Evolutionary conservation across 2,888 invertebrate genomes (phyloP), one percentile per base, ranked within the genome.

Genomic region (Lamproptera curius): DNA sequence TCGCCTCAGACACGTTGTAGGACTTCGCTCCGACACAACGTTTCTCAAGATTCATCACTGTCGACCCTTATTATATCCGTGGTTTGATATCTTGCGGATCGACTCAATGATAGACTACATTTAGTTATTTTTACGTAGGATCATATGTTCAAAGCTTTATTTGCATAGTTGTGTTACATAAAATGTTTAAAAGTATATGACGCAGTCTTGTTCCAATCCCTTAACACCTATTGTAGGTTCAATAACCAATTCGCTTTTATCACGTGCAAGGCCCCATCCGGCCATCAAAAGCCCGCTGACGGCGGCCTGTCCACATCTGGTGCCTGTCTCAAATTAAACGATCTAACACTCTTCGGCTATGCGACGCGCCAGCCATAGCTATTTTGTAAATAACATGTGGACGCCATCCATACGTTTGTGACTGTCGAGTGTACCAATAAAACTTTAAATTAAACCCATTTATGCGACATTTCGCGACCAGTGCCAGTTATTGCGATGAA

Each of bases 281-380:
- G 77, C 70, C 75, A 73, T 80, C 79, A 76, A 73, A 70, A 61
- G 62, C 58, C 54, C 57, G 62, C 57, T 62, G 71, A 63, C 70
- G 73, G 64, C 82, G 71, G 75, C 66, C 67, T 78, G 83, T 74
- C 79, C 70, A 73, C 82, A 82, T 82, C 80, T 82, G 81, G 73
- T 82, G 43, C 49, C 39, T 49, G 76, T 73, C 71, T 77, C 67
- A 78, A 77, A 78, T 81, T 81, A 76, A 76, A 75, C 73, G 67
- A 63, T 67, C 64, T 36, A 34, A 49, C 49, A 44, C 44, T 48
- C 46, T 63, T 59, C 63, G 62, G 61, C 56, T 61, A 52, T 40
- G 33, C 42, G 49, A 42, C 33, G 38, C 20, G 42, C 28, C 35
- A 17, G 23, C 42, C 14, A 31, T 31, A 28, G 20, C 23, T 36